Conservation (phyloP, 2,888 invertebrate genomes). For the Sialis lutaria region DNA sequence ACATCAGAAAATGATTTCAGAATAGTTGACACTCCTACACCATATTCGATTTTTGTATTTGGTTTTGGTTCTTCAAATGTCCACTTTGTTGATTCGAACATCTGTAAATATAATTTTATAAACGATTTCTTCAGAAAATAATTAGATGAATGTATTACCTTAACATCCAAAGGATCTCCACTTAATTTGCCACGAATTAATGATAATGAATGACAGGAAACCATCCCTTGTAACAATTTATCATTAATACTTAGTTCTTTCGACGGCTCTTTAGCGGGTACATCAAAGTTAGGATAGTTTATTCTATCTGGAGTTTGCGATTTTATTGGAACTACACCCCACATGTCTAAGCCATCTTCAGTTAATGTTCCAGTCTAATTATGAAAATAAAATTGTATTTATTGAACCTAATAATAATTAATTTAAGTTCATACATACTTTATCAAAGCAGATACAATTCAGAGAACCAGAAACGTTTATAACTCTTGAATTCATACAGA, state of each 20-base stretch:
- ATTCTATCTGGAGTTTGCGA: conserved; percentile 15
- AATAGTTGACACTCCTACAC: background rate
- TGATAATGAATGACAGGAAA: conserved; percentile 84
- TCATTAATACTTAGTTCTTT: conserved; percentile 9
- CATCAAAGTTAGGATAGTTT: conserved; percentile 15
- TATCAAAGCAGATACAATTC: conserved; percentile 82
- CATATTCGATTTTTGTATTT: background rate
- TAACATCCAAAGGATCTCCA: conserved; percentile 91
- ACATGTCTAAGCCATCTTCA: conserved; percentile 90
- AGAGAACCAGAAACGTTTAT: conserved; percentile 87
- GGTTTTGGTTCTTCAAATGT: conserved; percentile 48
- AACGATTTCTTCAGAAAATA: background rate
- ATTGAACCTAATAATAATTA: background rate
- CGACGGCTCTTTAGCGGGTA: conserved; percentile 16
- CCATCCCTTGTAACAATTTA: conserved; percentile 49
- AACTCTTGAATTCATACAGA: conserved; percentile 82
- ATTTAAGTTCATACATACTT: conserved; percentile 32
- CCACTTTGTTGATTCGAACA: conserved; percentile 95
- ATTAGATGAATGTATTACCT: conserved; percentile 26
- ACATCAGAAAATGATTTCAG: background rate
- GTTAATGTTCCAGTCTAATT: conserved; percentile 85
- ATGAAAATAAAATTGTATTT: background rate
- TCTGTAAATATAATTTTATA: conserved; percentile 28
- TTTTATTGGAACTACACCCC: conserved; percentile 65
- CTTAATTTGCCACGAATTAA: conserved; percentile 71